Evolutionary conservation across 2,113 vertebrate genomes (phyloP), one percentile per base, ranked within the genome.

Genomic region (Phaethornis superciliosus): DNA sequence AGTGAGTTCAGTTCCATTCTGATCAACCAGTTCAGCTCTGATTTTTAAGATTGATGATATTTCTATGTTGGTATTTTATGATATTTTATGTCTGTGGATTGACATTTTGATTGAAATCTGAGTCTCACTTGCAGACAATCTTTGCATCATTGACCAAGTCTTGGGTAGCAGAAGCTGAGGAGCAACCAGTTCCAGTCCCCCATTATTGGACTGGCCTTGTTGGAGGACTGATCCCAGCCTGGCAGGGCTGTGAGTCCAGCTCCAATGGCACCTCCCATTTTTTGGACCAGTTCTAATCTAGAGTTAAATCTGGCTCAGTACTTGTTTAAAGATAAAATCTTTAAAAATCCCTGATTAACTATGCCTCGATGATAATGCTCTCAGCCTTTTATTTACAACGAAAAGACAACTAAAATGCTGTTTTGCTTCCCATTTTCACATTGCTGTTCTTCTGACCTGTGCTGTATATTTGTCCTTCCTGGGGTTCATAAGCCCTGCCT

Each of bases 171-270:
- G 46, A 19, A 47, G 46, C 40, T 46, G 40, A 78, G 68, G 19
- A 88, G 6, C 2, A 63, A 1, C 6, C 33, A 76, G 28, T 26
- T 28, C 40, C 54, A 83, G 55, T 1, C 4, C 6, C 32, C 28
- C 2, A 0, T 1, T 46, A 9, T 32, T 3, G 0, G 28, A 13
- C 0, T 47, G 30, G 46, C 51, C 27, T 8, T 16, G 20, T 6
- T 15, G 40, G 18, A 44, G 19, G 11, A 13, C 28, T 32, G 33
- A 56, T 49, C 47, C 47, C 26, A 30, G 7, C 52, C 55, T 26
- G 60, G 17, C 14, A 77, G 19, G 10, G 16, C 62, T 54, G 44
- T 1, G 9, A 70, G 23, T n/a, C 63, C 75, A 28, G 26, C 64
- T 74, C 44, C 28, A 16, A 19, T 15, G 20, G 7, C 27, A 58